Percentiles rank a stretch among this genome's conserved stretches.
phyloP scores from a whole-genome alignment of 23 tunicate species.

The Halocynthia aurantium region DNA sequence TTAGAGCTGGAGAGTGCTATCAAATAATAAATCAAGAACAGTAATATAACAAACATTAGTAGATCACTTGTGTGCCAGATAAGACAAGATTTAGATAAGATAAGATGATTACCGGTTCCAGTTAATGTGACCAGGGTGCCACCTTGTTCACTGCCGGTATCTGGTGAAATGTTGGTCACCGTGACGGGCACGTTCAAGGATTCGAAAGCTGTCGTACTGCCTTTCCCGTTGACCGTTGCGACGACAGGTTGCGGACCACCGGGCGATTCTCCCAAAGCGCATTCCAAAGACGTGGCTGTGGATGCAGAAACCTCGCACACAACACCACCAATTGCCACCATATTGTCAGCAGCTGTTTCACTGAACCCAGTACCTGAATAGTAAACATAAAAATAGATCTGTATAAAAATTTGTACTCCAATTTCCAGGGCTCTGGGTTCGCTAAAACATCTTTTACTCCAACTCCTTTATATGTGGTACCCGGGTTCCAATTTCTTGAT shows the following conservation, averaged over 20 bases:
- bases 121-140: slow-evolving; percentile 9
- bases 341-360: neutral
- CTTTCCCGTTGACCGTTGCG: slow-evolving; percentile 30
- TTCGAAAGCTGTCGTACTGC: slow-evolving; percentile 8
- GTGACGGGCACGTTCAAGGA: neutral
- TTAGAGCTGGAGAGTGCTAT: too few relatives aligned
- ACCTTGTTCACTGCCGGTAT: slow-evolving; percentile 7
- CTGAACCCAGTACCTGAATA: slow-evolving; percentile 15
- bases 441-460: too few relatives aligned
- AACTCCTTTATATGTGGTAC: too few relatives aligned
- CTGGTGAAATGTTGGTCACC: neutral
- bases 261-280: slow-evolving; percentile 42
- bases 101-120: slow-evolving; percentile 3
- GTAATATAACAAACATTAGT: too few relatives aligned
- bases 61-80: too few relatives aligned
- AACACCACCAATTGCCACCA: slow-evolving; percentile 38
- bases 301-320: slow-evolving; percentile 27
- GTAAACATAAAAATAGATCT: too few relatives aligned
- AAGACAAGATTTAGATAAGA: too few relatives aligned
- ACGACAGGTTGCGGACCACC: slow-evolving; percentile 36
- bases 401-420: too few relatives aligned
- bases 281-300: slow-evolving; percentile 20
- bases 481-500: too few relatives aligned
- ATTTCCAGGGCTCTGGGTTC: too few relatives aligned
- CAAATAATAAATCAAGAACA: too few relatives aligned